Percentiles rank a stretch among this genome's conserved stretches.
phyloP scores from a whole-genome alignment of 2,888 invertebrate genomes.

The Mesodorylaimus sp. region DNA sequence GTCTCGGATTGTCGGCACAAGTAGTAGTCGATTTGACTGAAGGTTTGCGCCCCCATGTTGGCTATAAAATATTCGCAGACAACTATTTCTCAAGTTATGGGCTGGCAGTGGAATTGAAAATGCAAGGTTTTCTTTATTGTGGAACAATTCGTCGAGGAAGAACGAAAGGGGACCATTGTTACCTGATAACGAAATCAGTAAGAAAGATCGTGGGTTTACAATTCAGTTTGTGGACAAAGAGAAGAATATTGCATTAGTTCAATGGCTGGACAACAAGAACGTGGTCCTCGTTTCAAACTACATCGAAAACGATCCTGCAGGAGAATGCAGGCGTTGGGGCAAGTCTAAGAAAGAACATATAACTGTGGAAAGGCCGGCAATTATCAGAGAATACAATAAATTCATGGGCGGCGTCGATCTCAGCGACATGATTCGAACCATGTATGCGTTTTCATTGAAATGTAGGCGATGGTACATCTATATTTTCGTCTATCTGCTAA shows the following conservation, averaged over 20 bases:
- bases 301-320: constrained; percentile 16
- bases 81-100: constrained; percentile 2
- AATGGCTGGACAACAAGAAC: constrained; percentile 20
- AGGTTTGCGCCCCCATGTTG: background rate
- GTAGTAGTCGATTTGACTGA: background rate
- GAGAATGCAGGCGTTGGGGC: constrained; percentile 17
- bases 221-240: background rate
- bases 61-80: constrained; percentile 2
- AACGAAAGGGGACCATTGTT: background rate
- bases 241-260: constrained; percentile 15
- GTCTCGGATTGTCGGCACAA: constrained; percentile 1
- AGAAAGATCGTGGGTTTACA: background rate
- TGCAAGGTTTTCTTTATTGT: background rate
- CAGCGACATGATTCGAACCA: constrained; percentile 24
- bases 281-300: constrained; percentile 21
- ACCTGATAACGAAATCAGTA: background rate
- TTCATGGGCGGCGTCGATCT: constrained; percentile 26
- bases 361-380: constrained; percentile 5
- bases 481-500: constrained; percentile 17
- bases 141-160: background rate
- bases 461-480: constrained; percentile 20
- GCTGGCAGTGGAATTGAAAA: background rate
- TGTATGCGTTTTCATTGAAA: too few relatives aligned
- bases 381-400: constrained; percentile 14
- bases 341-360: background rate